Percentiles rank a stretch among this genome's conserved stretches.
These are phyloP conservation scores for Lepilemur septentrionalis DNA, from an alignment of 2,797 vertebrate species.

Conservation along the genomic window DNA sequence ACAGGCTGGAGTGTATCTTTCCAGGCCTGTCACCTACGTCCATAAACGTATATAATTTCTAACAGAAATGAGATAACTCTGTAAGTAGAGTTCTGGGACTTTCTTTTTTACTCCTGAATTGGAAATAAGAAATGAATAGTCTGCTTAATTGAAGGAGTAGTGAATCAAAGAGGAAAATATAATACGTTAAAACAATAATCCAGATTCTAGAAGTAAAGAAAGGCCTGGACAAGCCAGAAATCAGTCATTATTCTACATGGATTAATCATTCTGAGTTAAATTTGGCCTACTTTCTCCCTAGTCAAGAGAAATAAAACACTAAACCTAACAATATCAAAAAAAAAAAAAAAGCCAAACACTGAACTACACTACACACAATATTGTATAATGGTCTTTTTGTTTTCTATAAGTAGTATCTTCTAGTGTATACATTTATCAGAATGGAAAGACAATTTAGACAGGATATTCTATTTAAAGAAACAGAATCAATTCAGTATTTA, in stretches of 20 bases:
- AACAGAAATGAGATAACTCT: background rate
- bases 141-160: background rate
- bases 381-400: background rate
- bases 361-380: background rate
- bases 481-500: background rate
- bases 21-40: background rate
- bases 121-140: slow-evolving; percentile 3
- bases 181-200: background rate
- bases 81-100: background rate
- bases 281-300: background rate
- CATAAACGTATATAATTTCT: background rate
- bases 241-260: background rate
- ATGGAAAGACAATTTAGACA: slow-evolving; percentile 15
- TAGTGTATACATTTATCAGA: background rate
- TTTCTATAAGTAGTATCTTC: background rate
- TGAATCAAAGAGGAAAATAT: background rate
- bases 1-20: background rate
- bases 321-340: background rate
- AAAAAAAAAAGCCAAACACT: background rate
- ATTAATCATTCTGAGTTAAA: background rate
- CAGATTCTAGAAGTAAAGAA: background rate
- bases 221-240: background rate
- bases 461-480: slow-evolving; percentile 3
- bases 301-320: slow-evolving; percentile 11
- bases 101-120: background rate